Evolutionary conservation across 2,888 invertebrate genomes (phyloP), one percentile per base, ranked within the genome.

Genomic region (Balanococcus diminutus): DNA sequence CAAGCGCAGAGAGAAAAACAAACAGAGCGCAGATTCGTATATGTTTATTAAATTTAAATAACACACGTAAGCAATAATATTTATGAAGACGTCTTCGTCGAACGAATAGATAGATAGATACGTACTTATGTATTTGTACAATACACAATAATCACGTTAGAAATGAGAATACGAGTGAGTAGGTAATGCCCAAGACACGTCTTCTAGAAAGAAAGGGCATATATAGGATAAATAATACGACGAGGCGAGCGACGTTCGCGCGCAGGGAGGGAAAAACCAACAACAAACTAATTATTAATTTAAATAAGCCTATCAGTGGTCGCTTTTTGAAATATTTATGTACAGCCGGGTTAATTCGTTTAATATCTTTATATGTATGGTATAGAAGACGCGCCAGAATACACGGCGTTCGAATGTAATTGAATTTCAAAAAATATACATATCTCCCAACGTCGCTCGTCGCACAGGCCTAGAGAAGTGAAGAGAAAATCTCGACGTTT

Each of bases 261-360:
- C n/a, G 32, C n/a, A 36, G 32, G 32, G n/a, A 75, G 46, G 22
- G 11, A 28, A 81, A 82, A 82, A 82, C 82, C 56, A 82, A 82
- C 82, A 81, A 81, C 31, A 25, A 51, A 82, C 46, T 82, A 51
- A 79, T 79, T 79, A 82, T 82, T 82, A 51, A 82, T 51, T 82
- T 82, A 51, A 82, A 82, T 51, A 82, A 82, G 82, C 82, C 82
- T 82, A 82, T 82, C 82, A 82, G 82, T 82, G 22, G 82, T 82
- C 16, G 31, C 22, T 82, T 82, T n/a, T 82, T 46, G 31, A 56
- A 56, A 79, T 36, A 82, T 82, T 82, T 82, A 82, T 82, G 82
- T n/a, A 28, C 16, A 82, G 75, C 31, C 56, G 39, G 22, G 82
- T 82, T 51, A 82, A 82, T 82, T 51, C 32, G 46, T 82, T 51